These are phyloP conservation scores for Drosophila chauvacae DNA, from an alignment of 1,140 invertebrate species.

Conservation along the genomic window DNA sequence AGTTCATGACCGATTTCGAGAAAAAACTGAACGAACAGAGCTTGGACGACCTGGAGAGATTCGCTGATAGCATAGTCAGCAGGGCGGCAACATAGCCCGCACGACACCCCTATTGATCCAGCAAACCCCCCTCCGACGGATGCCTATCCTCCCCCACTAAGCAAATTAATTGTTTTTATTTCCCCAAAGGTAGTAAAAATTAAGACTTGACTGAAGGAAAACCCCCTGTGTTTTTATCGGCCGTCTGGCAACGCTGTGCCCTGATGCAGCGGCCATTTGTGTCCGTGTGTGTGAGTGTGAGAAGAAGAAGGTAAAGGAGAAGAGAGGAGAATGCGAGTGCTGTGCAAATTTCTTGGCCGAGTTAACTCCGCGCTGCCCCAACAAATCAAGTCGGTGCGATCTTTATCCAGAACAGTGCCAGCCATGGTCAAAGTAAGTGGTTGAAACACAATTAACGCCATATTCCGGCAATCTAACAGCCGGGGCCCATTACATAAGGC, in stretches of 20 bases:
- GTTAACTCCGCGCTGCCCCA: conserved; percentile 61
- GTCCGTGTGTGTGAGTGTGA: conserved; percentile 23
- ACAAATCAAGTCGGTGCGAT: conserved; percentile 51
- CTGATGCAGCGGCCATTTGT: conserved; percentile 38
- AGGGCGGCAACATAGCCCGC: conserved; percentile 22
- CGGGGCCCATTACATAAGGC: conserved; percentile 56
- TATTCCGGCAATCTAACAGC: background rate
- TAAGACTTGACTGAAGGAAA: conserved; percentile 43
- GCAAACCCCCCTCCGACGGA: conserved; percentile 1
- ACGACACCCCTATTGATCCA: background rate
- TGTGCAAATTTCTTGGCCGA: conserved; percentile 72
- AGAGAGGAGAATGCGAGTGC: conserved; percentile 64
- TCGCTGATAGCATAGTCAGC: conserved; percentile 73
- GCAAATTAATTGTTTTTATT: conserved; percentile 48
- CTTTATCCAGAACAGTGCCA: conserved; percentile 60
- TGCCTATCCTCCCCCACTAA: conserved; percentile 13
- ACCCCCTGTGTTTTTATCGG: conserved; percentile 9
- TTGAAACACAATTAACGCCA: background rate
- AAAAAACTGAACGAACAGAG: conserved; percentile 85
- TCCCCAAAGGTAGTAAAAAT: conserved; percentile 39
- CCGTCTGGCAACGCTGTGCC: conserved; percentile 51
- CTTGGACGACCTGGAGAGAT: conserved; percentile 85
- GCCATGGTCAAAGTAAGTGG: conserved; percentile 76
- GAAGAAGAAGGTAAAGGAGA: conserved; percentile 30
- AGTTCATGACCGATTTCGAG: conserved; percentile 85